Evolutionary conservation across 2,797 vertebrate genomes (phyloP).

Genomic region (Dicrostonyx torquatus): DNA sequence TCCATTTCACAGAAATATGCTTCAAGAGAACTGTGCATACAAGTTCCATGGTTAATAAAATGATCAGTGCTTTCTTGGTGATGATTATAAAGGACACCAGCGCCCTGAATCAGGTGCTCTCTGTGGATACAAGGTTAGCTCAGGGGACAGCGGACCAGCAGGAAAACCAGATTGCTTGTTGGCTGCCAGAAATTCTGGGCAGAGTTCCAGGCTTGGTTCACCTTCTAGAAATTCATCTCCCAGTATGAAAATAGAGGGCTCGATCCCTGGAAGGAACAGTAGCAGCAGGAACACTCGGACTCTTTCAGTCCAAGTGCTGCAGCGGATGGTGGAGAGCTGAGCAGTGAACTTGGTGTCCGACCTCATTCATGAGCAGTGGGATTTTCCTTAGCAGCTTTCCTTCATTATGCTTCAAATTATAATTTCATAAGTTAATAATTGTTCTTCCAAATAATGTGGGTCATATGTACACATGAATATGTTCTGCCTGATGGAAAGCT

Average conservation of each 20-base stretch:
- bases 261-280: slow-evolving; percentile 60
- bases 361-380: slow-evolving; percentile 44
- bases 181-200: slow-evolving; percentile 71
- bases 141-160: slow-evolving; percentile 68
- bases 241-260: slow-evolving; percentile 76
- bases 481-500: slow-evolving; percentile 69
- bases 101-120: slow-evolving; percentile 58
- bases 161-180: slow-evolving; percentile 77
- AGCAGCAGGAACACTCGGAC: slow-evolving; percentile 52
- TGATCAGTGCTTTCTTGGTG: slow-evolving; percentile 62
- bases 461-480: slow-evolving; percentile 67
- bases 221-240: slow-evolving; percentile 80
- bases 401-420: slow-evolving; percentile 71
- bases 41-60: slow-evolving; percentile 57
- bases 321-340: background rate
- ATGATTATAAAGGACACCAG: slow-evolving; percentile 66
- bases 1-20: slow-evolving; percentile 51
- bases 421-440: slow-evolving; percentile 76
- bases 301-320: slow-evolving; percentile 28
- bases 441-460: slow-evolving; percentile 70
- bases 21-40: slow-evolving; percentile 37
- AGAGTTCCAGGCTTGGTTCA: slow-evolving; percentile 76
- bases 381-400: slow-evolving; percentile 59
- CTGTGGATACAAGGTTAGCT: slow-evolving; percentile 72
- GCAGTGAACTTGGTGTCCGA: background rate